Conservation (phyloP, 1,140 invertebrate species). For the Monomorium pharaonis region DNA sequence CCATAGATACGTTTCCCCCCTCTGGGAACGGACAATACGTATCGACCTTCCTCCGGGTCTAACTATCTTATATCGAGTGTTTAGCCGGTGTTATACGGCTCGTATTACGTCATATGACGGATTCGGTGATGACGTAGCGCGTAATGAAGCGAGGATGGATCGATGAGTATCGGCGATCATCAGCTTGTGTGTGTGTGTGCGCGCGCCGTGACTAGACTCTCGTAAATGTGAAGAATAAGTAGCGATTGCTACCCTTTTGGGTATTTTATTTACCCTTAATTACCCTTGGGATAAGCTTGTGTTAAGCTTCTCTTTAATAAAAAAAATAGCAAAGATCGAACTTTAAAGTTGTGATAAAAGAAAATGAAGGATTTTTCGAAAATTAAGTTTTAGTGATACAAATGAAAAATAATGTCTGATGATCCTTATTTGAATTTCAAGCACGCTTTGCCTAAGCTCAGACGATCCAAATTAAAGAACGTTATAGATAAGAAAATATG, state of each 20-base stretch:
- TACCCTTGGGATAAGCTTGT: no score
- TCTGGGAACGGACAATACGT: background rate
- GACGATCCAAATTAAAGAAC: background rate
- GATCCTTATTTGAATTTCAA: background rate
- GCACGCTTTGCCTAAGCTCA: background rate
- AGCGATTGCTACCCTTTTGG: background rate
- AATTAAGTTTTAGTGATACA: background rate
- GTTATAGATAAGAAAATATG: background rate
- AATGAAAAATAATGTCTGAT: background rate
- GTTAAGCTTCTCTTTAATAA: no score
- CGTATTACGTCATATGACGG: conserved; percentile 33
- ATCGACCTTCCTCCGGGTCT: conserved; percentile 37
- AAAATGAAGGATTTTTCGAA: background rate
- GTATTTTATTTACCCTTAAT: no score
- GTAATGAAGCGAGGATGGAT: background rate
- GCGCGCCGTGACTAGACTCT: background rate
- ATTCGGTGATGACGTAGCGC: conserved; percentile 38
- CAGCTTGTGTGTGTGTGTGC: no score
- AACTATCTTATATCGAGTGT: conserved; percentile 27
- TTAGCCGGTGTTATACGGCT: background rate
- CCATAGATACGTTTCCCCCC: background rate
- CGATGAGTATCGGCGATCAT: background rate
- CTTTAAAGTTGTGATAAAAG: no score
- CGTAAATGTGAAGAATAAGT: background rate
- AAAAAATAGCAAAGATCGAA: no score